Evolutionary conservation across 2,888 invertebrate genomes (phyloP), one percentile per base, ranked within the genome.

Genomic region (Brachynemurus nebulosus): DNA sequence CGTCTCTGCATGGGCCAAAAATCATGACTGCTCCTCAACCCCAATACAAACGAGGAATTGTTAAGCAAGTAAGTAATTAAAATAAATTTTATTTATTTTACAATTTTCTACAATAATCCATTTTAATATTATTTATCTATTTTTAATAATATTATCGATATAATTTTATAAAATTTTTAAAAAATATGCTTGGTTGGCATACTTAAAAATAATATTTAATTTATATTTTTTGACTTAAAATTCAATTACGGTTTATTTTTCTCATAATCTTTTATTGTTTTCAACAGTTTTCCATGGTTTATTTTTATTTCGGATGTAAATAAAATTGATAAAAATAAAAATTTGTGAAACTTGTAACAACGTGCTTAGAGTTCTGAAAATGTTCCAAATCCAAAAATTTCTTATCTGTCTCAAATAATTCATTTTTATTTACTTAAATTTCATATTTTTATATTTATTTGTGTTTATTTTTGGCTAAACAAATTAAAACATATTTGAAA

Each of bases 31-130:
- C 66, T 58, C 68, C 62, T 55, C 62, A 65, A 59, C 63, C 59
- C 55, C 64, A 63, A 52, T 61, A 61, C 52, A 68, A 69, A 62
- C 64, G 65, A 57, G 75, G 75, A 54, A 69, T 73, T 58, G 73
- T 76, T 46, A 77, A 76, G 62, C 73, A 75, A 68, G 76, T 74
- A 61, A 66, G 62, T 59, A 39, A n/a, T 39, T 33, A 42, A 25
- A 45, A 37, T 20, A 23, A 39, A 34, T n/a, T 17, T 9, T 12
- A 25, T 38, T 42, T 38, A 40, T 43, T 42, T 36, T 37, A 33
- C 25, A 25, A 27, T 44, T 19, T 12, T 19, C 33, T 41, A 34
- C 33, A 18, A 21, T 19, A 18, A 21, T 19, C 6, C 42, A 21
- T 38, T 47, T 42, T 20, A 35, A 41, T 45, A 38, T 21, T 42